Percentiles rank a stretch among this genome's conserved stretches.
phyloP scores from a whole-genome alignment of 30 jellyfish, hydroid and myxozoan species.

The Aurelia coerulea region DNA sequence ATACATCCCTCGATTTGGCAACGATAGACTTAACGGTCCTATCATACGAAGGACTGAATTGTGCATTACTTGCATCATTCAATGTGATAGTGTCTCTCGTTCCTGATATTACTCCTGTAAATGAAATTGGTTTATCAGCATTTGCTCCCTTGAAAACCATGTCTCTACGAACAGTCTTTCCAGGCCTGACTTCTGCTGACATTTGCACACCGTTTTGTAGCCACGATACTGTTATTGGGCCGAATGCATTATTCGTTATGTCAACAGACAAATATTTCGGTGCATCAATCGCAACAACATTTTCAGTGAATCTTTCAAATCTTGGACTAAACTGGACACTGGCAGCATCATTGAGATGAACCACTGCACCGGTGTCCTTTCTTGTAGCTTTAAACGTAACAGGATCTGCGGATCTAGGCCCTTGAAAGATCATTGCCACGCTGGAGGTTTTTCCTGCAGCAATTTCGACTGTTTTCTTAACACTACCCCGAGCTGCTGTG shows the following conservation, averaged over 20 bases:
- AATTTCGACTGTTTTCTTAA: not conserved
- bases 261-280: conserved; percentile 1
- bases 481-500: not conserved
- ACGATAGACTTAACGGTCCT: not conserved
- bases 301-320: not conserved
- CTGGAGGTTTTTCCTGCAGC: not conserved
- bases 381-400: not conserved
- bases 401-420: not conserved
- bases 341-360: not conserved
- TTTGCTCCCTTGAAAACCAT: conserved; percentile 9
- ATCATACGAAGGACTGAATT: conserved; percentile 5
- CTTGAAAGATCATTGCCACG: not conserved
- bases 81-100: not conserved
- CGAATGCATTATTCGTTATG: conserved; percentile 8
- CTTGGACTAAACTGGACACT: not conserved
- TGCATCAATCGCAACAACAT: not conserved
- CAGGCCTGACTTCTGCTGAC: not conserved
- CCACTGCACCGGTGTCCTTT: not conserved
- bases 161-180: not conserved
- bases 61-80: not conserved
- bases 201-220: not conserved
- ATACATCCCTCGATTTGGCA: not conserved
- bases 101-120: not conserved
- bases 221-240: conserved; percentile 8
- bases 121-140: conserved; percentile 3